Evolutionary conservation across 2,113 vertebrate genomes (phyloP).

Genomic region (Petroica traversi): DNA sequence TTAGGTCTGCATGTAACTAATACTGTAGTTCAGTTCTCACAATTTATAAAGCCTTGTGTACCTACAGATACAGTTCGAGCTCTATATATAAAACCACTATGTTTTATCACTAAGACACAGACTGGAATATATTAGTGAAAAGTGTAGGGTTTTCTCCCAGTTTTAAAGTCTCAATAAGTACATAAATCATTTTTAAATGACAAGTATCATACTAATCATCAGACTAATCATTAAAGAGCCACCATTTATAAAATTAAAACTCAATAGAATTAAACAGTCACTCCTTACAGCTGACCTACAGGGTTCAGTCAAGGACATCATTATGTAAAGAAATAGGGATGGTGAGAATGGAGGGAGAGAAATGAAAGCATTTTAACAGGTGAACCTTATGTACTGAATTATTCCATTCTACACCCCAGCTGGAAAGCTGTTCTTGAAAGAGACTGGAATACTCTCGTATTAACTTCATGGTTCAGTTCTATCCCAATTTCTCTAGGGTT

Average conservation of each 20-base stretch:
- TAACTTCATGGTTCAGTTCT: not conserved
- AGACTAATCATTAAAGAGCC: not conserved
- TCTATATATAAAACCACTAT: not conserved
- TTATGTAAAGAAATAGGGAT: not conserved
- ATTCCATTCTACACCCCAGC: not conserved
- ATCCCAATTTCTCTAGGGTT: not conserved
- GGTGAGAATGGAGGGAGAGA: not conserved
- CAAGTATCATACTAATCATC: not conserved
- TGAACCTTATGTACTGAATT: not conserved
- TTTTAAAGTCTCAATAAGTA: not conserved
- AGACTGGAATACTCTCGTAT: not conserved
- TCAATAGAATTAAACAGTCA: not conserved
- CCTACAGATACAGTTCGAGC: not conserved
- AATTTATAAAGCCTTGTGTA: not conserved
- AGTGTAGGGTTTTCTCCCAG: accelerated
- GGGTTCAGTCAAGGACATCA: not conserved
- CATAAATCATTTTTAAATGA: not conserved
- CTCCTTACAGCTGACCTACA: not conserved
- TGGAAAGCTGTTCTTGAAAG: not conserved
- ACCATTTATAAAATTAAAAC: not conserved
- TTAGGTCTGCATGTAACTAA: not conserved
- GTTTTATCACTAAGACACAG: not conserved
- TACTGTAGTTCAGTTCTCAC: not conserved
- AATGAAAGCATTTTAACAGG: not conserved
- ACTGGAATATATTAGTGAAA: not conserved